A percentile compares a stretch with the other conserved stretches of the same genome.
These are phyloP conservation scores for Protonibea diacanthus DNA, from an alignment of 2,797 vertebrate species.

Conservation along the genomic window DNA sequence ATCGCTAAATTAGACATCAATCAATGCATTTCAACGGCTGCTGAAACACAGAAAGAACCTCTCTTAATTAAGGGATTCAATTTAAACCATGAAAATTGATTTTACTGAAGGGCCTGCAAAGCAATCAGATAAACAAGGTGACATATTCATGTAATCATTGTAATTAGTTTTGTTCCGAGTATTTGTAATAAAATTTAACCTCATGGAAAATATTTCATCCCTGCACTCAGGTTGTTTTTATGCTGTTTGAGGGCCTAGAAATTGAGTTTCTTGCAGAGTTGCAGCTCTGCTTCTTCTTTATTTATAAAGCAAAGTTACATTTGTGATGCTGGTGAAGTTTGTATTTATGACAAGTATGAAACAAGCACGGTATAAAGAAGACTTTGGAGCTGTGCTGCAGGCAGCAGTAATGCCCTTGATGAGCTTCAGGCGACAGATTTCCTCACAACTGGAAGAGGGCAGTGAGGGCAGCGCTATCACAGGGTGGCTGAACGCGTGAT, in stretches of 20 bases:
- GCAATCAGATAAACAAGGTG: slow-evolving; percentile 74
- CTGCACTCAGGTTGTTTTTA: background rate
- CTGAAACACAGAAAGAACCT: slow-evolving; percentile 55
- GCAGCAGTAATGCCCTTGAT: slow-evolving; percentile 54
- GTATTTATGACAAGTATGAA: background rate
- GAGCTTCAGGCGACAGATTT: slow-evolving; percentile 57
- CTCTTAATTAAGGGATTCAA: slow-evolving; percentile 74
- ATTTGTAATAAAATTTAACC: slow-evolving; percentile 36
- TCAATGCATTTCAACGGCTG: slow-evolving; percentile 49
- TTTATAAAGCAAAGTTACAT: background rate
- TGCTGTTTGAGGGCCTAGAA: background rate
- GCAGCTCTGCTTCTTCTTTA: background rate
- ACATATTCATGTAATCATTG: slow-evolving; percentile 64
- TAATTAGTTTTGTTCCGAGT: slow-evolving; percentile 55
- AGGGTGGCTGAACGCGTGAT: slow-evolving; percentile 14
- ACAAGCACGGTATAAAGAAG: background rate
- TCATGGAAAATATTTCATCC: slow-evolving; percentile 20
- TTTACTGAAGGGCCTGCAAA: slow-evolving; percentile 59
- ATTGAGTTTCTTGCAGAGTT: background rate
- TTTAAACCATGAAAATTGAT: slow-evolving; percentile 76
- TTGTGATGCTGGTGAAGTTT: background rate
- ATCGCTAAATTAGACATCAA: slow-evolving; percentile 67
- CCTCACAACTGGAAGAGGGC: slow-evolving; percentile 58
- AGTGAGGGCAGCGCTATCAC: slow-evolving; percentile 30
- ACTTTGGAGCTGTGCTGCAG: slow-evolving; percentile 18